phyloP scores from a whole-genome alignment of 2,888 invertebrate genomes.

The Idaea straminata region DNA sequence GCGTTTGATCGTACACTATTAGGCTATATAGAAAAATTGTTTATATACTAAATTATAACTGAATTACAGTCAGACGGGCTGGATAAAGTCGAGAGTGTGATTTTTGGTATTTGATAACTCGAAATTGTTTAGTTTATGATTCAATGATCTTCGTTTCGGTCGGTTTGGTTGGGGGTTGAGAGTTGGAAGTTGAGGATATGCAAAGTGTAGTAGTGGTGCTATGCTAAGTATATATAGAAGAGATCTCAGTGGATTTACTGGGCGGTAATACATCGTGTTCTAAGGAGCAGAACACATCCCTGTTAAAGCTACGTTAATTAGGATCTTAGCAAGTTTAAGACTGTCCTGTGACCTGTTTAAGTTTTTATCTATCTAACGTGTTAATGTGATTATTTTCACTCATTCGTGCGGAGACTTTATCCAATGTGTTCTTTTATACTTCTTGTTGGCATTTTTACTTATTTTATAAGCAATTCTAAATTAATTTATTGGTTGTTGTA shows the following conservation, averaged over 20 bases:
- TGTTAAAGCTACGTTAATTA: slow-evolving; percentile 76
- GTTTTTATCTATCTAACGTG: slow-evolving; percentile 75
- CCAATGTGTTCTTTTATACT: slow-evolving; percentile 77
- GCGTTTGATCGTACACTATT: slow-evolving; percentile 78
- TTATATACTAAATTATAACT: slow-evolving; percentile 71
- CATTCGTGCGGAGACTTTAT: slow-evolving; percentile 54
- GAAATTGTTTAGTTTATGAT: slow-evolving; percentile 61
- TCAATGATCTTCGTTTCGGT: slow-evolving; percentile 62
- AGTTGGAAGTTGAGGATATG: no score
- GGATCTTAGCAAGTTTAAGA: slow-evolving; percentile 79
- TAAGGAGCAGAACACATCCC: slow-evolving; percentile 79
- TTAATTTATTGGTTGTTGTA: slow-evolving; percentile 81
- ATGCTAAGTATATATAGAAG: slow-evolving; percentile 62
- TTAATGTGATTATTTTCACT: slow-evolving; percentile 55
- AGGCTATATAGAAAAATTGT: slow-evolving; percentile 75
- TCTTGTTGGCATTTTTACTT: slow-evolving; percentile 80
- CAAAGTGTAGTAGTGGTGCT: not conserved
- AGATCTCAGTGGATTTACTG: slow-evolving; percentile 65
- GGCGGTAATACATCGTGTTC: slow-evolving; percentile 74
- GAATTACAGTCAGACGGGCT: slow-evolving; percentile 44
- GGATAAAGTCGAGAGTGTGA: slow-evolving; percentile 62
- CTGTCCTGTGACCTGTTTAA: slow-evolving; percentile 81
- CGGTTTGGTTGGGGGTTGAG: slow-evolving; percentile 36
- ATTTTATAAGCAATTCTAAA: slow-evolving; percentile 79
- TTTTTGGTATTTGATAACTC: slow-evolving; percentile 57